Conservation (phyloP, 2,113 vertebrate genomes). For the Emydura subglobosa region DNA sequence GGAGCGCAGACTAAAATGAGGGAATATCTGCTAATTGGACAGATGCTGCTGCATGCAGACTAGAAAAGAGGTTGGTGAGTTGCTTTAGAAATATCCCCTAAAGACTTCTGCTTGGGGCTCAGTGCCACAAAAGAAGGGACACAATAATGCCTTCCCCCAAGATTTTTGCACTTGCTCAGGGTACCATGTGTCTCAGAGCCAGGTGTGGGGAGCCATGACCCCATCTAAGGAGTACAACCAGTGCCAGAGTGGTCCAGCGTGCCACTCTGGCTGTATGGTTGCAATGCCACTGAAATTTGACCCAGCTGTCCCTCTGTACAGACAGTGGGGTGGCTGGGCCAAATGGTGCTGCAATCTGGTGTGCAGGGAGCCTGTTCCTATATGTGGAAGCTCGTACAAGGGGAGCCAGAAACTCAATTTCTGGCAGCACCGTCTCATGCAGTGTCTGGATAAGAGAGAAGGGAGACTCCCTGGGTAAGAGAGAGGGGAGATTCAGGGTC, state of each 20-base stretch:
- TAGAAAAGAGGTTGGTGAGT: neutral
- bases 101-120: conserved; percentile 25
- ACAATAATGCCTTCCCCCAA: neutral
- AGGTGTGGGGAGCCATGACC: neutral
- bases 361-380: neutral
- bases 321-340: neutral
- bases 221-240: neutral
- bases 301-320: no score
- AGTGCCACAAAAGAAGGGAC: neutral
- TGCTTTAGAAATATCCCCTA: conserved; percentile 29
- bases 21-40: conserved; percentile 61
- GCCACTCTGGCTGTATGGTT: neutral
- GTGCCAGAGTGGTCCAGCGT: neutral
- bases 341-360: neutral
- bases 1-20: conserved; percentile 3
- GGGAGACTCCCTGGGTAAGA: neutral
- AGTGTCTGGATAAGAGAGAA: neutral
- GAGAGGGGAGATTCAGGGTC: neutral
- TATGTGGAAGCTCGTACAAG: neutral
- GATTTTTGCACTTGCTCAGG: neutral
- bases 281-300: neutral
- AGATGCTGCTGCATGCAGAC: conserved; percentile 28
- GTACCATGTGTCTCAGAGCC: neutral
- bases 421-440: neutral
- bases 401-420: neutral